Evolutionary conservation across 2,113 vertebrate genomes (phyloP).

Genomic region (Phrynosoma blainvillii): DNA sequence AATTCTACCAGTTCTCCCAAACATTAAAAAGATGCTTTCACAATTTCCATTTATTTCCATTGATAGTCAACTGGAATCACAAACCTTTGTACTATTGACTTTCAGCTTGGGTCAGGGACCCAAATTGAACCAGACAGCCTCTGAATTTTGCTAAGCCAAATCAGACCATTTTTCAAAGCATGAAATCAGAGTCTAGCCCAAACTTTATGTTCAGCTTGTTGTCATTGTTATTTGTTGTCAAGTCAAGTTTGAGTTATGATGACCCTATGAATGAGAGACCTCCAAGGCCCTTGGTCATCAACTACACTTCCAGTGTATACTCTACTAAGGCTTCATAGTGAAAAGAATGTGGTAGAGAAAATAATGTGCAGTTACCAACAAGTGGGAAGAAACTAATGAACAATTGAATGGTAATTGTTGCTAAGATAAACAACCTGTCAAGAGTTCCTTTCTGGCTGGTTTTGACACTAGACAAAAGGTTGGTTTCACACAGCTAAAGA

Average conservation of each 20-base stretch:
- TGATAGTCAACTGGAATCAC: not conserved
- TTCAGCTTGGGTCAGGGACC: not conserved
- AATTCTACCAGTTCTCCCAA: not conserved
- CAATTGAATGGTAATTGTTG: constrained; percentile 51
- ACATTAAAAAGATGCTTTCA: not conserved
- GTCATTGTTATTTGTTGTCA: too few relatives aligned
- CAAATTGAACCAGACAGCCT: too few relatives aligned
- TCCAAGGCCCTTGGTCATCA: too few relatives aligned
- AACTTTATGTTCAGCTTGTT: not conserved
- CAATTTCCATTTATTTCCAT: not conserved
- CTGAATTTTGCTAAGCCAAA: too few relatives aligned
- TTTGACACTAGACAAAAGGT: constrained; percentile 36
- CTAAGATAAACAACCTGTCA: constrained; percentile 60
- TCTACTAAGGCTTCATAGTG: constrained; percentile 28
- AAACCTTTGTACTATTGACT: not conserved
- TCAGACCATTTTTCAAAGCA: too few relatives aligned
- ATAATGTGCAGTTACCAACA: constrained; percentile 49
- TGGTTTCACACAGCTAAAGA: constrained; percentile 48
- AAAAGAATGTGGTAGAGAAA: constrained; percentile 30
- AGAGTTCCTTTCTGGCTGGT: not conserved
- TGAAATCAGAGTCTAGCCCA: too few relatives aligned
- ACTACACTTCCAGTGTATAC: not conserved
- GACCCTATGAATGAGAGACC: too few relatives aligned
- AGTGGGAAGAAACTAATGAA: constrained; percentile 15
- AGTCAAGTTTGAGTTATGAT: too few relatives aligned